A percentile compares a stretch with the other conserved stretches of the same genome.
These are phyloP conservation scores for Leucoptera coffeella DNA, from an alignment of 2,888 invertebrate genomes.

Conservation along the genomic window DNA sequence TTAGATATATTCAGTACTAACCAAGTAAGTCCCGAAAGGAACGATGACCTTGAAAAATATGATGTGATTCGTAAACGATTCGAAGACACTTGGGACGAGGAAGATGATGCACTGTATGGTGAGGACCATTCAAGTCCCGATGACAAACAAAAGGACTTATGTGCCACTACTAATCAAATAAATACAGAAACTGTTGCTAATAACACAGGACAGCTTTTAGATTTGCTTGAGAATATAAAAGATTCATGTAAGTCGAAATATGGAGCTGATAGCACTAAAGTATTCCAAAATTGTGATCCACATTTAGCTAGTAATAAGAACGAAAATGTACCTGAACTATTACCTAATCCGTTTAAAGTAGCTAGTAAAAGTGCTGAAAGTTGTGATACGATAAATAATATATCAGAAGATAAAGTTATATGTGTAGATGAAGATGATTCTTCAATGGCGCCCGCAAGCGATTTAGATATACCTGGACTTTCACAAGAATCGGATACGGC, in stretches of 20 bases:
- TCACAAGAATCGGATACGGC: neutral
- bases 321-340: neutral
- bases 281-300: too few relatives aligned
- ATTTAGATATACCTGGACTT: neutral
- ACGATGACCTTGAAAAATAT: constrained; percentile 15
- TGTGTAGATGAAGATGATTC: neutral
- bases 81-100: constrained; percentile 36
- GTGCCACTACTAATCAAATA: neutral
- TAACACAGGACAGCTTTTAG: neutral
- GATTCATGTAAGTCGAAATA: neutral
- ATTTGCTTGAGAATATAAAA: neutral
- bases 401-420: too few relatives aligned
- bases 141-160: neutral
- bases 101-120: constrained; percentile 41
- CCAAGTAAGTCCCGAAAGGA: constrained; percentile 10
- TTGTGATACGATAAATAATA: too few relatives aligned
- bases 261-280: too few relatives aligned
- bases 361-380: too few relatives aligned
- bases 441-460: neutral
- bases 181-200: neutral
- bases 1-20: constrained; percentile 29
- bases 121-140: constrained; percentile 9
- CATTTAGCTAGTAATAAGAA: neutral
- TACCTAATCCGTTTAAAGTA: neutral
- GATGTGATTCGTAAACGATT: constrained; percentile 17